Evolutionary conservation across 2,888 invertebrate species (phyloP).

Genomic region (Dexiosoma caninum): DNA sequence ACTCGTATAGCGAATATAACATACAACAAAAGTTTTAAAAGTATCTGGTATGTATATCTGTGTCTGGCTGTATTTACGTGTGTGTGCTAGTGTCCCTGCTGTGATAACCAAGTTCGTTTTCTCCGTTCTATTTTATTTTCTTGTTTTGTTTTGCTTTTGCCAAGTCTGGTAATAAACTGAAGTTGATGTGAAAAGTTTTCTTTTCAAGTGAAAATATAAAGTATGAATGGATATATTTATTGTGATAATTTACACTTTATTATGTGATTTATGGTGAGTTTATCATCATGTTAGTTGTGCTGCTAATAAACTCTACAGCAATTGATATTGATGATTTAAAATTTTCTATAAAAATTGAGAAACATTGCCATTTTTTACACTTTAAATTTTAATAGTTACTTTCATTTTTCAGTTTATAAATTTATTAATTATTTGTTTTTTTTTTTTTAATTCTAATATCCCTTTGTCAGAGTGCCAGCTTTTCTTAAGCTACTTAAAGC

Average conservation of each 20-base stretch:
- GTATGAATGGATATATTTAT: neutral
- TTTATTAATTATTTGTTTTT: no score
- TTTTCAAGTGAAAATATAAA: conserved; percentile 9
- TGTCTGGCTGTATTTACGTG: neutral
- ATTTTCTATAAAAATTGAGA: neutral
- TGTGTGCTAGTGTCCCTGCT: neutral
- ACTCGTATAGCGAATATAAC: conserved; percentile 11
- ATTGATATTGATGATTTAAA: neutral
- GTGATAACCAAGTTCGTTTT: neutral
- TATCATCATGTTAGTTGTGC: neutral
- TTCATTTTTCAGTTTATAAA: no score
- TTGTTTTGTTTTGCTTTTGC: no score
- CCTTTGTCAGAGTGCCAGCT: conserved; percentile 16
- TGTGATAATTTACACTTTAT: conserved; percentile 37
- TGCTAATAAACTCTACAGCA: neutral
- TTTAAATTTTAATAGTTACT: no score
- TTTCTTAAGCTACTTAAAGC: conserved; percentile 47
- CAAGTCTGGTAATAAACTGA: conserved; percentile 47
- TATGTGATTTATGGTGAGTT: conserved; percentile 4
- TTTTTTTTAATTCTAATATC: neutral
- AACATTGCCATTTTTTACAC: neutral
- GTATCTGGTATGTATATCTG: neutral
- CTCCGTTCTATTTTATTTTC: conserved; percentile 5
- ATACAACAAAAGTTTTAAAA: conserved; percentile 38
- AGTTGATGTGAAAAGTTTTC: conserved; percentile 44